Percentiles rank a stretch among this genome's conserved stretches.
These are phyloP conservation scores for Drosophila mayri DNA, from an alignment of 1,140 invertebrate genomes.

Conservation along the genomic window DNA sequence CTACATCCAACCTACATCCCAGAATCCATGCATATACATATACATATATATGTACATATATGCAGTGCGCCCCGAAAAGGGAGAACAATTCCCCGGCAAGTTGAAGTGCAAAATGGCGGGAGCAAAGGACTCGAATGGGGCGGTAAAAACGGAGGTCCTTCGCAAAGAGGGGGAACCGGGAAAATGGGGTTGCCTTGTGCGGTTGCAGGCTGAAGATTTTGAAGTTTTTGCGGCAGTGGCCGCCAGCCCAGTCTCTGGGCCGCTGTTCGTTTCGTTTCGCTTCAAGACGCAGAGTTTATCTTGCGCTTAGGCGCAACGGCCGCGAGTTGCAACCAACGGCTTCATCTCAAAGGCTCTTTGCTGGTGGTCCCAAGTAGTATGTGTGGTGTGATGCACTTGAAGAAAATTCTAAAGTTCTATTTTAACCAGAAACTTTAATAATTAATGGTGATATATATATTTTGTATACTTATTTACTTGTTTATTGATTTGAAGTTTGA, in stretches of 20 bases:
- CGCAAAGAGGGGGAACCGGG: not conserved
- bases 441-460: no score
- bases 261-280: conserved; percentile 58
- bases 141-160: conserved; percentile 12
- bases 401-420: not conserved
- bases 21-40: conserved; percentile 26
- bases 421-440: no score
- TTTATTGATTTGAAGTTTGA: no score
- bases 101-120: conserved; percentile 75
- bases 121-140: conserved; percentile 37
- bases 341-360: conserved; percentile 55
- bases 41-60: conserved; percentile 26
- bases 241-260: conserved; percentile 18
- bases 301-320: conserved; percentile 63
- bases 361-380: not conserved
- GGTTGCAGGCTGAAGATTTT: conserved; percentile 36
- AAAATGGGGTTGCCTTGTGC: not conserved
- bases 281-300: conserved; percentile 79
- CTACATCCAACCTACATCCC: conserved; percentile 31
- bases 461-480: no score
- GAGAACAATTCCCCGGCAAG: conserved; percentile 61
- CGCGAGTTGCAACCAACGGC: conserved; percentile 54
- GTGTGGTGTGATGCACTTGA: conserved; percentile 15
- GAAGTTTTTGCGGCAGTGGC: conserved; percentile 47
- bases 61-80: conserved; percentile 41